phyloP scores from a whole-genome alignment of 2,888 invertebrate species.

The Xylophagus ater region DNA sequence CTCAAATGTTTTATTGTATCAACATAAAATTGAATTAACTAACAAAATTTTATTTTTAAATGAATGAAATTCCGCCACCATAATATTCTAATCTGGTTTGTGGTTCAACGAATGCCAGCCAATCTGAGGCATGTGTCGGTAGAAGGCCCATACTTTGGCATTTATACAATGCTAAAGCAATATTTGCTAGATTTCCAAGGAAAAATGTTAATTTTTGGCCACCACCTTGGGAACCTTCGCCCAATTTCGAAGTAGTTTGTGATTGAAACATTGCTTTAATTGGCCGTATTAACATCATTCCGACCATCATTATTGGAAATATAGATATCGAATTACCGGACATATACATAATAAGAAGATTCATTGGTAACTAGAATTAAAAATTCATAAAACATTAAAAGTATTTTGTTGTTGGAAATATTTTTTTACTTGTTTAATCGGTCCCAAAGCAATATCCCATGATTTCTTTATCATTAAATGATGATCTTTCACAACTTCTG shows the following conservation, averaged over 20 bases:
- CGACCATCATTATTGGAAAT: slow-evolving; percentile 99
- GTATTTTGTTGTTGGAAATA: too few species aligned
- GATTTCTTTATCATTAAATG: slow-evolving; percentile 84
- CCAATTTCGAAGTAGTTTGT: slow-evolving; percentile 83
- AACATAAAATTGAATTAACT: too few species aligned
- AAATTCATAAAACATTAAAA: background rate
- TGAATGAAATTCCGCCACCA: slow-evolving; percentile 65
- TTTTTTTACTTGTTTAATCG: slow-evolving; percentile 68
- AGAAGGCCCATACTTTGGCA: slow-evolving; percentile 96
- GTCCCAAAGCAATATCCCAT: slow-evolving; percentile 93
- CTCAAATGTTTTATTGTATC: too few species aligned
- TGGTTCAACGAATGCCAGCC: slow-evolving; percentile 94
- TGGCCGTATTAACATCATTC: slow-evolving; percentile 94
- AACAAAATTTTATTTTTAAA: too few species aligned
- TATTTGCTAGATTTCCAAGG: slow-evolving; percentile 85
- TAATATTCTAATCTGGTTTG: slow-evolving; percentile 74
- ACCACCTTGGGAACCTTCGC: slow-evolving; percentile 80
- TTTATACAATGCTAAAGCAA: slow-evolving; percentile 87
- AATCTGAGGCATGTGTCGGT: slow-evolving; percentile 95
- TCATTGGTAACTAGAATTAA: slow-evolving; percentile 69
- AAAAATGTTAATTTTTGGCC: slow-evolving; percentile 90
- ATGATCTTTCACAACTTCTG: slow-evolving; percentile 72
- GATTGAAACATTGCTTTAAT: slow-evolving; percentile 90
- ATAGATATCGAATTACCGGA: slow-evolving; percentile 98
- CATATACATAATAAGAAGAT: slow-evolving; percentile 99